Base-by-base conservation (phyloP, 2,888 invertebrate genomes). In the Drosophila bunnanda region DNA sequence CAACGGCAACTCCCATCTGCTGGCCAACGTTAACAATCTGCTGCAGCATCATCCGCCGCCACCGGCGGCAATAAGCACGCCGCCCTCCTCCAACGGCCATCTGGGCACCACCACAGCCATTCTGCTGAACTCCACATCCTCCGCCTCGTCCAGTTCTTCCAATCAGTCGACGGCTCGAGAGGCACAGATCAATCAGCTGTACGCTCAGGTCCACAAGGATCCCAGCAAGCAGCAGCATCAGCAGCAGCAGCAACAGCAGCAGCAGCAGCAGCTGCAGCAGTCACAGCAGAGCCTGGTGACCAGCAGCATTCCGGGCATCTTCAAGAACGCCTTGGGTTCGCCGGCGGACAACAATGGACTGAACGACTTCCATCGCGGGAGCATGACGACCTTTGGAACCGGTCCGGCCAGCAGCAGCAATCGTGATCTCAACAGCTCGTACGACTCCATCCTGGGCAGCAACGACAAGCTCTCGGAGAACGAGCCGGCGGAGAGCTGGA, bases 171-270 rank as follows among this genome's bases (percentile, higher is more conserved):
- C 84, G 53, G 85, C 88, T n/a, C 91, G 92, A 30, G 92, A 92
- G 77, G 91, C 91, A 59, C 91, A 91, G 77, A 91, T 92, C 65
- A 92, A 92, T 82, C 92, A 92, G 75, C 90, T 93, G 32, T 94
- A 94, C 80, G 93, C 94, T 12, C 93, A 93, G 86, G 93, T 94
- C 55, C 93, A 94, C 89, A 94, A 94, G 88, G 94, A 94, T 80
- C 92, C 92, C 80, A 91, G 85, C 89, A 86, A 82, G 76, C 90
- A 87, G 22, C 87, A 84, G 56, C 89, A 82, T 25, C 78, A 82
- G 15, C 72, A 73, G n/a, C 76, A 73, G 20, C 77, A 71, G 4
- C 79, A 72, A 6, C 69, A 77, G 2, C 77, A 75, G 12, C 72
- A 66, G 9, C 72, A 65, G 15, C 66, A 64, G 13, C 71, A 52